Conservation (phyloP, 1,140 invertebrate genomes). For the Atta colombica region DNA sequence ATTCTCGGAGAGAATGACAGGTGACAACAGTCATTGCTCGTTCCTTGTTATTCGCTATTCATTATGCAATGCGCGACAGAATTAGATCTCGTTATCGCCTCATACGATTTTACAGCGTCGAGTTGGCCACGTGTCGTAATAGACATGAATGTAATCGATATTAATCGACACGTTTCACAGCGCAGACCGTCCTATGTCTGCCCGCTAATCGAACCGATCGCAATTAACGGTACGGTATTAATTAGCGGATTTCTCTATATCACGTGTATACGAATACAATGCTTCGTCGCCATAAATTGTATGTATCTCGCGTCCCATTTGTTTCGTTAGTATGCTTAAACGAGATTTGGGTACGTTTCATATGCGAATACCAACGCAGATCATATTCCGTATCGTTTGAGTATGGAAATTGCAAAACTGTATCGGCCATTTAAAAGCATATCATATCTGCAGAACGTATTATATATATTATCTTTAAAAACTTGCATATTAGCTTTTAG, state of each 20-base stretch:
- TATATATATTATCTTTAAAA: neutral
- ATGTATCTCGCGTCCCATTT: conserved; percentile 37
- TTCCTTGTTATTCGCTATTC: conserved; percentile 49
- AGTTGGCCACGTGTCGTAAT: conserved; percentile 41
- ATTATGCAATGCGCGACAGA: conserved; percentile 56
- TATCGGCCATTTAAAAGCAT: neutral
- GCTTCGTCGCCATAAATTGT: conserved; percentile 34
- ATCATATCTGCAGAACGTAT: too few relatives aligned
- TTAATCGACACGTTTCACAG: conserved; percentile 36
- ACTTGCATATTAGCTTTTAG: neutral
- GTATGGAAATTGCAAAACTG: neutral
- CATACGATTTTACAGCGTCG: conserved; percentile 47
- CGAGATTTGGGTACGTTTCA: conserved; percentile 35
- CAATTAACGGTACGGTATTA: conserved; percentile 65
- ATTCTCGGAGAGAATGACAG: conserved; percentile 9
- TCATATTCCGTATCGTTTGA: neutral
- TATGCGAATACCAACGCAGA: neutral
- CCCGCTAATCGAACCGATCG: neutral
- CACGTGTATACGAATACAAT: neutral
- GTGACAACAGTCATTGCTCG: conserved; percentile 45
- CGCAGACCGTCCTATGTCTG: neutral
- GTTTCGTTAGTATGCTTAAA: conserved; percentile 43
- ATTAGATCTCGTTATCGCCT: conserved; percentile 59
- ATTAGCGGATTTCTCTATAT: conserved; percentile 58
- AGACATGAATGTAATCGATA: conserved; percentile 19